These are phyloP conservation scores for Isoperla grammatica DNA, from an alignment of 2,888 invertebrate genomes.

Conservation along the genomic window DNA sequence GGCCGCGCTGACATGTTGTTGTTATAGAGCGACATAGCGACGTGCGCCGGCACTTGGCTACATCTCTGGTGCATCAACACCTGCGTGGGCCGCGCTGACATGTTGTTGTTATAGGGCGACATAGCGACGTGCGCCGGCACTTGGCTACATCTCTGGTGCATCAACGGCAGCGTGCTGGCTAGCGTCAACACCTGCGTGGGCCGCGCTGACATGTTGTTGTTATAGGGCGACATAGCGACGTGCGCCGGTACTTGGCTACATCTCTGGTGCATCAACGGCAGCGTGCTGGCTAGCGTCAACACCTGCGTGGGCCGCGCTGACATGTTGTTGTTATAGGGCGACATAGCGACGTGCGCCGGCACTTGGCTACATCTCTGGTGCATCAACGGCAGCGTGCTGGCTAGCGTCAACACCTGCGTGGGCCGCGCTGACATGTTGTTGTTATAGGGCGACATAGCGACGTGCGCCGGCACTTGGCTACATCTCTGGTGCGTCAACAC, in stretches of 20 bases:
- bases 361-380: slow-evolving; percentile 96
- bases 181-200: slow-evolving; percentile 88
- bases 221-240: slow-evolving; percentile 91
- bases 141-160: slow-evolving; percentile 93
- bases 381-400: slow-evolving; percentile 78
- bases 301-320: slow-evolving; percentile 82
- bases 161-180: slow-evolving; percentile 79
- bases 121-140: slow-evolving; percentile 97
- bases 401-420: slow-evolving; percentile 86
- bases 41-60: slow-evolving; percentile 93
- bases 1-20: slow-evolving; percentile 75
- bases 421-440: slow-evolving; percentile 75
- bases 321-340: slow-evolving; percentile 72
- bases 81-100: slow-evolving; percentile 75
- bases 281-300: slow-evolving; percentile 74
- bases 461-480: slow-evolving; percentile 93
- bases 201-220: slow-evolving; percentile 67
- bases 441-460: slow-evolving; percentile 88
- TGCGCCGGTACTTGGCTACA: slow-evolving; percentile 95
- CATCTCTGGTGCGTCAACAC: slow-evolving; percentile 96
- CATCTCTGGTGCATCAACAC: slow-evolving; percentile 97
- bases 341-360: slow-evolving; percentile 95
- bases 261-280: slow-evolving; percentile 95
- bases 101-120: slow-evolving; percentile 76
- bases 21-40: slow-evolving; percentile 87